A percentile compares a stretch with the other conserved stretches of the same genome.
Evolutionary conservation across 2,797 vertebrate genomes (phyloP).

Genomic region (Sebastes trivittatus): DNA sequence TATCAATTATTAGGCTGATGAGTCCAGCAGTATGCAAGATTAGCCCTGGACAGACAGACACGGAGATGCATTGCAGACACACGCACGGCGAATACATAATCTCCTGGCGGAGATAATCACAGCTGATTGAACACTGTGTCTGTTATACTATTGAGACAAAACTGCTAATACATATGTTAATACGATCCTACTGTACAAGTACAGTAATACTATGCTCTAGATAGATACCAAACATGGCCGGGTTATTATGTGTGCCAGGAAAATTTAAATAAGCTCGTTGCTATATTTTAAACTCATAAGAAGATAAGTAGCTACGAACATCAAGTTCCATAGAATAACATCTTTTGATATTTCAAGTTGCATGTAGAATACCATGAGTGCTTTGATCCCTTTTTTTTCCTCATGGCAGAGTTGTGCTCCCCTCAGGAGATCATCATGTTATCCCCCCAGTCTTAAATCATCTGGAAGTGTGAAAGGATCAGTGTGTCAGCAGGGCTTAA

Average conservation of each 20-base stretch:
- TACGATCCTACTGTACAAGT: background rate
- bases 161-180: background rate
- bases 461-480: conserved; percentile 7
- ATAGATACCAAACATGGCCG: background rate
- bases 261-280: background rate
- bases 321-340: background rate
- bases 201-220: background rate
- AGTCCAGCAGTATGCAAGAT: too few relatives aligned
- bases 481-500: conserved; percentile 12
- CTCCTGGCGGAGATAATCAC: background rate
- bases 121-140: background rate
- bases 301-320: background rate
- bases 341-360: background rate
- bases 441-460: conserved; percentile 12
- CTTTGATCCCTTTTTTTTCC: background rate
- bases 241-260: background rate
- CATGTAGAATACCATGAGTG: background rate
- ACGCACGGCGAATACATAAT: background rate
- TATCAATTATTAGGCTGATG: too few relatives aligned
- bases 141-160: background rate
- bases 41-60: background rate
- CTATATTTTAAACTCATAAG: background rate
- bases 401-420: background rate
- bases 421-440: conserved; percentile 1
- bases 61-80: background rate